Percentiles rank a stretch among this genome's conserved stretches.
phyloP scores from a whole-genome alignment of 2,888 invertebrate species.

The Meta bourneti region DNA sequence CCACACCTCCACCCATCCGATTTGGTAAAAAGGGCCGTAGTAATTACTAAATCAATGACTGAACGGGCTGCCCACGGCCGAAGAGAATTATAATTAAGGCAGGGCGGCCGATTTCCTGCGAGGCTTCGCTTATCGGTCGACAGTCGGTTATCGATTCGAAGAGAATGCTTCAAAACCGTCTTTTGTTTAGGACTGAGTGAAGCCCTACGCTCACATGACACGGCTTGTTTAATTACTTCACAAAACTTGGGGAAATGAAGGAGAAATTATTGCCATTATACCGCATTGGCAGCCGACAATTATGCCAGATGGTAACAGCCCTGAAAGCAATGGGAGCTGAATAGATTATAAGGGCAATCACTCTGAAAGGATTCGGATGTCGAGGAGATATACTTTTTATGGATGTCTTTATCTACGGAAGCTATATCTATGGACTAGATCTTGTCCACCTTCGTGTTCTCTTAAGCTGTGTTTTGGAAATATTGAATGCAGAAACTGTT shows the following conservation, averaged over 20 bases:
- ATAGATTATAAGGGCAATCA: neutral
- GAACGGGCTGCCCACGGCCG: conserved; percentile 1
- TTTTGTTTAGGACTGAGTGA: conserved; percentile 44
- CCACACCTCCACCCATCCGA: conserved; percentile 6
- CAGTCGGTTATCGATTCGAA: conserved; percentile 47
- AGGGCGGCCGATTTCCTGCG: conserved; percentile 28
- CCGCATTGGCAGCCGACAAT: conserved; percentile 21
- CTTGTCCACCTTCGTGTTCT: no score
- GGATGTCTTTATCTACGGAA: no score
- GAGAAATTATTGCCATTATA: conserved; percentile 44
- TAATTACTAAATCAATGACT: conserved; percentile 49
- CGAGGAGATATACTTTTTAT: neutral
- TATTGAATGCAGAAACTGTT: no score
- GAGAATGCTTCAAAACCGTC: conserved; percentile 18
- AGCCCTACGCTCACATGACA: conserved; percentile 47
- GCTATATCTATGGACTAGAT: no score
- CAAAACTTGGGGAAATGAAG: conserved; percentile 48
- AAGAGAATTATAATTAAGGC: conserved; percentile 40
- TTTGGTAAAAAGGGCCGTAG: conserved; percentile 4
- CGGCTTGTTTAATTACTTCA: conserved; percentile 57
- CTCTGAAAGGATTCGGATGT: neutral
- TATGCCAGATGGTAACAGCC: conserved; percentile 5
- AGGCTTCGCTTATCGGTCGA: conserved; percentile 34
- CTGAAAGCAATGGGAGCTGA: neutral
- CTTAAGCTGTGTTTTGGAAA: no score